phyloP scores from a whole-genome alignment of 2,888 invertebrate genomes.

The Yponomeuta sedellus region DNA sequence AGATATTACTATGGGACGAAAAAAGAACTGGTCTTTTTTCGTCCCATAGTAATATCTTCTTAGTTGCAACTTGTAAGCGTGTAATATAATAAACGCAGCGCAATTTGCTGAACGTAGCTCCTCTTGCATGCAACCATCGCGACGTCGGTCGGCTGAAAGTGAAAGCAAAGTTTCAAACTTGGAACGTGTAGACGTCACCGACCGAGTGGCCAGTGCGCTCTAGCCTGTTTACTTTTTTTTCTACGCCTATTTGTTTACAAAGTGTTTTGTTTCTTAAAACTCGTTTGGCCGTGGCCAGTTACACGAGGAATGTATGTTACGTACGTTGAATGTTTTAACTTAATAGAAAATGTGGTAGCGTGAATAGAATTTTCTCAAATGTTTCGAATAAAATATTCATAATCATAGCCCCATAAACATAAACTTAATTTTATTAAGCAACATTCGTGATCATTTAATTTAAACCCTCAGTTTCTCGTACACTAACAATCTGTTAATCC shows the following conservation, averaged over 20 bases:
- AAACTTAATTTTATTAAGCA: too few species aligned
- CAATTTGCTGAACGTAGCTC: background rate
- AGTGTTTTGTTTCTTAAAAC: conserved; percentile 12
- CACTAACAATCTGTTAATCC: too few species aligned
- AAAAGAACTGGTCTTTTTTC: background rate
- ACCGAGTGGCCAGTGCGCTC: conserved; percentile 21
- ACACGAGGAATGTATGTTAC: background rate
- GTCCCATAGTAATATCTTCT: too few species aligned
- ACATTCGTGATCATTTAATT: too few species aligned
- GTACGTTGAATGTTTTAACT: background rate
- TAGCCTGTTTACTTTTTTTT: conserved; percentile 30
- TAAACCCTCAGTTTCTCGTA: too few species aligned
- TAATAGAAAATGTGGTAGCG: too few species aligned
- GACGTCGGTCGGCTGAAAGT: conserved; percentile 35
- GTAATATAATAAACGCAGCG: background rate
- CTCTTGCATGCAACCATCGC: conserved; percentile 22
- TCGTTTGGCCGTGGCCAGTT: conserved; percentile 12
- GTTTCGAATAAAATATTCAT: too few species aligned
- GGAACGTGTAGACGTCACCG: conserved; percentile 14
- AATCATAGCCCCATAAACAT: too few species aligned
- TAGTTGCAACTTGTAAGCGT: background rate
- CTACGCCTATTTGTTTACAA: conserved; percentile 10
- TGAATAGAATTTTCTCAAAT: too few species aligned
- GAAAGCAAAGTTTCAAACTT: conserved; percentile 47
- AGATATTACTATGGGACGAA: background rate